A percentile compares a stretch with the other conserved stretches of the same genome.
These are phyloP conservation scores for Frieseomelitta varia DNA, from an alignment of 1,140 invertebrate species.

Conservation along the genomic window DNA sequence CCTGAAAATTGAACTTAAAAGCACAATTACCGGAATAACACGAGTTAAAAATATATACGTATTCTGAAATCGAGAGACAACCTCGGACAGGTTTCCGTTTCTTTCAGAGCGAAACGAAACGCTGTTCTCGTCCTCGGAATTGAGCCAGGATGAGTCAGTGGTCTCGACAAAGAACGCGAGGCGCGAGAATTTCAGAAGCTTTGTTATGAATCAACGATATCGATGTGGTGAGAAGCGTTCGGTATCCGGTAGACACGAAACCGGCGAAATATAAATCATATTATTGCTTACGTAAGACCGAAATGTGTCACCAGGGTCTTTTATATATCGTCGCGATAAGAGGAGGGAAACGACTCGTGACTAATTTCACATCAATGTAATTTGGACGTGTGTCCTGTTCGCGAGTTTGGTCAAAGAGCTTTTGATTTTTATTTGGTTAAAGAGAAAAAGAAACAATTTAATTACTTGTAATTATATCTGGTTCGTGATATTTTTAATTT, in stretches of 20 bases:
- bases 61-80: not conserved
- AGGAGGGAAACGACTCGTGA: not conserved
- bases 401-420: not conserved
- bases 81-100: not conserved
- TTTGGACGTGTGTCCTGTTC: not conserved
- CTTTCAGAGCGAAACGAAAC: not conserved
- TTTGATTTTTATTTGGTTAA: not conserved
- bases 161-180: not conserved
- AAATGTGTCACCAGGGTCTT: not conserved
- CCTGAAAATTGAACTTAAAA: too few species aligned
- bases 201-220: constrained; percentile 22
- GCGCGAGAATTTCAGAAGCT: not conserved
- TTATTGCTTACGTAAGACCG: constrained; percentile 4
- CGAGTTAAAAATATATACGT: not conserved
- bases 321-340: not conserved
- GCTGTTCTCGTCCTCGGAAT: not conserved
- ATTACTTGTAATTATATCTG: too few species aligned
- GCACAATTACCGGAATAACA: not conserved
- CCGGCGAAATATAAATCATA: not conserved
- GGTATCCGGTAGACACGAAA: constrained; percentile 3
- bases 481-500: too few species aligned
- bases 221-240: not conserved
- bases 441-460: not conserved
- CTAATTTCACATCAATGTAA: not conserved
- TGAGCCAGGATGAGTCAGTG: not conserved